Evolutionary conservation across 2,888 invertebrate genomes (phyloP).

Genomic region (Mystacides longicornis): DNA sequence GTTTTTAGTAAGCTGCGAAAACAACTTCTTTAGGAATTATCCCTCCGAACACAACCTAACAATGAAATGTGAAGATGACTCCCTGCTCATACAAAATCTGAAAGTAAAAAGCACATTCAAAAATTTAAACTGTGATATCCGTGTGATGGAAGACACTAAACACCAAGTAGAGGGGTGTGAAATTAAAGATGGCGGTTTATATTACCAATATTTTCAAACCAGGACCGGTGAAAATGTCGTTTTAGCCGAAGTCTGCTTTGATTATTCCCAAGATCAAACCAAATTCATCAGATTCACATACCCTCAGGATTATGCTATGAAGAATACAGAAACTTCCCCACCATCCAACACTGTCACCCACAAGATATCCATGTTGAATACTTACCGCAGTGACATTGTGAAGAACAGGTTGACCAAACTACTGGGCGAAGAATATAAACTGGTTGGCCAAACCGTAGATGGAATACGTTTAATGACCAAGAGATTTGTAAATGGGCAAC

Average conservation of each 20-base stretch:
- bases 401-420: constrained; percentile 9
- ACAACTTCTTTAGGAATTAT: constrained; percentile 21
- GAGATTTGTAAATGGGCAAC: constrained; percentile 20
- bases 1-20: constrained; percentile 18
- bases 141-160: constrained; percentile 21
- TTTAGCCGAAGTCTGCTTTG: constrained; percentile 23
- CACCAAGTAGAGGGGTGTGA: constrained; percentile 14
- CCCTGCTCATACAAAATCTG: constrained; percentile 12
- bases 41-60: constrained; percentile 14
- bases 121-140: constrained; percentile 23
- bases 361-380: constrained; percentile 17
- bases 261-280: constrained; percentile 13
- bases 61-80: constrained; percentile 20
- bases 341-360: constrained; percentile 14
- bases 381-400: constrained; percentile 12
- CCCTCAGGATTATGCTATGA: constrained; percentile 5
- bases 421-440: constrained; percentile 15
- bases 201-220: constrained; percentile 19
- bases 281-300: constrained; percentile 8
- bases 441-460: constrained; percentile 10
- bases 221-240: constrained; percentile 11
- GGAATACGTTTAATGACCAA: constrained; percentile 18
- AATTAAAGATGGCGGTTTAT: constrained; percentile 11
- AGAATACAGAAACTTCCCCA: constrained; percentile 8
- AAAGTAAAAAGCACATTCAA: constrained; percentile 15